Base-by-base conservation (phyloP, 1,140 invertebrate genomes). In the Pseudomyrmex cubaensis region DNA sequence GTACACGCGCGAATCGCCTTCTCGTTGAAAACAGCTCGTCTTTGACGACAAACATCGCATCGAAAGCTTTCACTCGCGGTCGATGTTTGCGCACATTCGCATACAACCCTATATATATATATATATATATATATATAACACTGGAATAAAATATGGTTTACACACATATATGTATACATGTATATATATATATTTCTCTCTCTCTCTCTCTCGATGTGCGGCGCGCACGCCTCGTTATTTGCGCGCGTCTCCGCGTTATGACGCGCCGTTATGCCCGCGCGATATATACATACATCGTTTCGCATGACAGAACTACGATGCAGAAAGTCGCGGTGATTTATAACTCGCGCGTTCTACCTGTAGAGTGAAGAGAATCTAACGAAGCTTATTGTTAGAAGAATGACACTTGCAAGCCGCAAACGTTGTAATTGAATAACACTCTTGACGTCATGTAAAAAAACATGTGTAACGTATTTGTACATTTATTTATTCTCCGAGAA, bases 31-130 rank as follows among this genome's bases (percentile, higher is more conserved):
- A 85, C 74, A 82, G 54, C 84, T 67, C 86, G 76, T 88, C 87
- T 85, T 87, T 85, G 83, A 85, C 83, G 72, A 80, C 86, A 88
- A 87, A 88, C 87, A 87, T 88, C 84, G 87, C 75, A 44, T 82
- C 66, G 86, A 76, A 84, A 84, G 86, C 87, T 88, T 85, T 88
- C 75, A 82, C 75, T 77, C 62, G 54, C 74, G 73, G 61, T 62
- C 62, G 61, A 77, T 72, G 76, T 80, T 72, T 72, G 44, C 5
- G 35, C 54, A 17, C 66, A 70, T 70, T 54, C 66, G 44, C 54
- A 15, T 20, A 35, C 57, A 20, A 25, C 25, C 15, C 13, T 46
- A 20, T 70, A 35, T 46, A 25, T 56, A 22, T 7, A 10, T 17
- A 20, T 15, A 35, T n/a, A 17, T 69, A 48, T 48, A 62, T 62